Percentiles rank a stretch among this genome's conserved stretches.
phyloP scores from a whole-genome alignment of 2,888 invertebrate genomes.

The Crepidodera aurea region DNA sequence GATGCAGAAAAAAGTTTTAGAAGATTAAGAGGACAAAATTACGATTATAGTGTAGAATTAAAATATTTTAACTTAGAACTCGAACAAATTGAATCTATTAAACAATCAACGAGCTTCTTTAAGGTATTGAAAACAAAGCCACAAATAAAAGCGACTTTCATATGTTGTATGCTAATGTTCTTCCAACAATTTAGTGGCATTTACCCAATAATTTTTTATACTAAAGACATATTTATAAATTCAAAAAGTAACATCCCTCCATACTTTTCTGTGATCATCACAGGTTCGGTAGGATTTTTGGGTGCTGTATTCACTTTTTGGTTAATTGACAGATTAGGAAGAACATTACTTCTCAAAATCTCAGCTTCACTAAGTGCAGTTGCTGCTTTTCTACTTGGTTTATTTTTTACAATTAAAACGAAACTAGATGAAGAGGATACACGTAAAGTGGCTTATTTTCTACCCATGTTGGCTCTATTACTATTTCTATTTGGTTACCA shows the following conservation, averaged over 20 bases:
- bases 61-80: conserved; percentile 60
- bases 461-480: conserved; percentile 80
- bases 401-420: conserved; percentile 2
- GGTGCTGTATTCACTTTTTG: conserved; percentile 78
- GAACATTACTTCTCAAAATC: conserved; percentile 62
- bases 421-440: background rate
- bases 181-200: conserved; percentile 88
- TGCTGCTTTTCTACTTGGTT: background rate
- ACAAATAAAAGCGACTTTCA: conserved; percentile 72
- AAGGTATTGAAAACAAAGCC: conserved; percentile 69
- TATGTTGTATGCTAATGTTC: conserved; percentile 81
- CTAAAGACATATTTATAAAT: conserved; percentile 73
- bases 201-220: conserved; percentile 84
- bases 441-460: conserved; percentile 63
- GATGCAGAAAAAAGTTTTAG: conserved; percentile 75
- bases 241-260: conserved; percentile 68
- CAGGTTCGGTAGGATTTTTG: conserved; percentile 81
- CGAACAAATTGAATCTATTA: conserved; percentile 57
- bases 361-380: background rate
- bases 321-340: conserved; percentile 81
- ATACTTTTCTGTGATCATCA: conserved; percentile 55
- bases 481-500: conserved; percentile 82
- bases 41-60: conserved; percentile 71
- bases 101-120: conserved; percentile 66
- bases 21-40: conserved; percentile 75